Conservation (phyloP, 2,797 vertebrate genomes). For the Gallinago stenura region DNA sequence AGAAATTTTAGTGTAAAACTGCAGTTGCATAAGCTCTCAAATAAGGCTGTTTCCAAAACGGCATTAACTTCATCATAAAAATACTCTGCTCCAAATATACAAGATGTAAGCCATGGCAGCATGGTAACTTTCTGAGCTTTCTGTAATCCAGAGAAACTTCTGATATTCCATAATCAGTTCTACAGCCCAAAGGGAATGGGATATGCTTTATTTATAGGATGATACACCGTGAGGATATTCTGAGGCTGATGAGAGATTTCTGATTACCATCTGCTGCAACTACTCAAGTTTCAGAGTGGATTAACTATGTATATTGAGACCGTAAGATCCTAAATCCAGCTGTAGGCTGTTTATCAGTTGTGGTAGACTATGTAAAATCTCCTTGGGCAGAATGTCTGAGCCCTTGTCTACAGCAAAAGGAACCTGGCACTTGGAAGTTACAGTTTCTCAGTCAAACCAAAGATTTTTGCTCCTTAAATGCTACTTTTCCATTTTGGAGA, state of each 20-base stretch:
- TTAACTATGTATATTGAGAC: constrained; percentile 10
- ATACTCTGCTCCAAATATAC: background rate
- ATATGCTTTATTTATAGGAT: constrained; percentile 42
- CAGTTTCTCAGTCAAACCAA: background rate
- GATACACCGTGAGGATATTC: constrained; percentile 5
- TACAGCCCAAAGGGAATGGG: background rate
- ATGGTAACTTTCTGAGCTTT: background rate
- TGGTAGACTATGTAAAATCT: background rate
- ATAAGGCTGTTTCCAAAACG: background rate
- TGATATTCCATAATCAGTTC: background rate
- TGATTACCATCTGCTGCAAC: constrained; percentile 58
- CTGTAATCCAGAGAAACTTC: background rate
- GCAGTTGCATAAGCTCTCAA: background rate
- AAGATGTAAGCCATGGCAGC: background rate
- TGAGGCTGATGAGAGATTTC: constrained; percentile 43
- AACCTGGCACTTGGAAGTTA: background rate
- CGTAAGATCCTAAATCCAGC: constrained; percentile 28
- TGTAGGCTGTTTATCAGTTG: constrained; percentile 21
- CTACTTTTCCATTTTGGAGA: background rate
- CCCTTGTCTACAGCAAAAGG: background rate
- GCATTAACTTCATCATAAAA: background rate
- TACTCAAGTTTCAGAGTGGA: constrained; percentile 53
- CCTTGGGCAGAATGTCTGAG: background rate
- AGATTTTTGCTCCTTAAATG: background rate
- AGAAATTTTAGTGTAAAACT: background rate